Percentiles rank a stretch among this genome's conserved stretches.
These are phyloP conservation scores for Mirza zaza DNA, from an alignment of 2,113 vertebrate genomes.

Conservation along the genomic window DNA sequence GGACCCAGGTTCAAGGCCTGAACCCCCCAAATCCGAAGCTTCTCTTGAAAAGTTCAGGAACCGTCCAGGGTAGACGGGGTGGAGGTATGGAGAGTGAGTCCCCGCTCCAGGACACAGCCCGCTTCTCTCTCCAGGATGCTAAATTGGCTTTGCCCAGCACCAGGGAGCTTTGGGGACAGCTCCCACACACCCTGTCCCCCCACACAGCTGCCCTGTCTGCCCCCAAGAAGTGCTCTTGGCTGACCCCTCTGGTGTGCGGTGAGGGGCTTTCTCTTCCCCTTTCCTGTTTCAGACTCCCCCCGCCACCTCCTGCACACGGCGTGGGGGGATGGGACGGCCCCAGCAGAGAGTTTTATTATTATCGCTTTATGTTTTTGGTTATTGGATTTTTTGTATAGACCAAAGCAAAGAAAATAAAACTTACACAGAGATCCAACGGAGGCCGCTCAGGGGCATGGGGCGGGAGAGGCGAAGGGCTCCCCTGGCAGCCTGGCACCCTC, in stretches of 20 bases:
- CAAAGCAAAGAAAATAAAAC: conserved; percentile 88
- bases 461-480: neutral
- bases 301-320: conserved; percentile 54
- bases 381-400: conserved; percentile 88
- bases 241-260: conserved; percentile 84
- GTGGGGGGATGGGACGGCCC: conserved; percentile 3
- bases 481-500: neutral
- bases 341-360: conserved; percentile 83
- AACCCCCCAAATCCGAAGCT: conserved; percentile 30
- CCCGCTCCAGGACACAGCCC: neutral
- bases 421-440: conserved; percentile 61
- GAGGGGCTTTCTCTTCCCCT: conserved; percentile 77
- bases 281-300: conserved; percentile 49
- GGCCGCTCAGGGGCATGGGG: neutral
- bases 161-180: conserved; percentile 41
- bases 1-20: neutral
- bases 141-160: conserved; percentile 37
- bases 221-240: conserved; percentile 81
- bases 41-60: conserved; percentile 47
- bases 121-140: neutral
- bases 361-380: conserved; percentile 82
- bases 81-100: neutral
- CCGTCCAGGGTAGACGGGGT: neutral
- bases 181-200: neutral
- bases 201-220: conserved; percentile 57